Base-by-base conservation (phyloP, 2,888 invertebrate species). In the Neoascia interrupta region DNA sequence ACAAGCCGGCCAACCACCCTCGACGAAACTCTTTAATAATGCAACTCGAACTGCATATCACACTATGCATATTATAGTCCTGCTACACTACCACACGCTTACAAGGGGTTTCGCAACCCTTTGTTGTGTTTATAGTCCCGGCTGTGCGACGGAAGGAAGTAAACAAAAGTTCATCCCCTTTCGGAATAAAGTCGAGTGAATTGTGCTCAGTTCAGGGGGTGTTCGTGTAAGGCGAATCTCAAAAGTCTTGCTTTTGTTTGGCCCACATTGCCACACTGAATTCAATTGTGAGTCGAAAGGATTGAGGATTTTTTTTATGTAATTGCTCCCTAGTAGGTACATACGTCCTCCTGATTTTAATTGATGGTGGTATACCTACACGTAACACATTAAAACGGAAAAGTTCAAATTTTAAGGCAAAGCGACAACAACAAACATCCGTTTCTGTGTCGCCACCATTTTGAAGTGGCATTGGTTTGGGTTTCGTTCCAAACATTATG, bases 101-200 rank as follows among this genome's bases (percentile, higher is more conserved):
- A 34, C 36, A 51, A 6, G 10, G n/a, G 26, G 26, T 34, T 49
- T 61, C 13, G 19, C 34, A 18, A 39, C 45, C 69, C 58, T 75
- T 75, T 75, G 69, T 75, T 75, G 56, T 61, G 75, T 51, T 69
- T 41, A 36, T 26, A 58, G 69, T 41, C 31, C 10, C 3, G 69
- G 69, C 39, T 63, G 56, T 15, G 69, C 51, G 75, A 64, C 75
- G 70, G 75, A 76, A 76, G 75, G 75, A 76, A 58, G 63, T 64
- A 70, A 75, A 75, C 75, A 63, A 75, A 75, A 63, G 70, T 70
- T 76, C 75, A 75, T 76, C 63, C 70, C 75, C 58, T 68, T 58
- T 54, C 34, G 39, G 47, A 31, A 61, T 61, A 34, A 61, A 68
- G 53, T 74, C 54, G 74, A 69, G 69, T 68, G 61, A 53, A 45